Conservation (phyloP, 2,113 vertebrate species). For the Felis catus region F.catus_Fca126_mat1.0 CM031417.1:96058001-96058500, state of each 20-base stretch:
- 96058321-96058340: background rate
- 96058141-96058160: background rate
- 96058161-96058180: background rate
- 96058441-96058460: background rate
- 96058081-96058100: background rate
- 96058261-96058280: background rate
- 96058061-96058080: background rate
- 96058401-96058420: background rate
- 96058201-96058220: background rate
- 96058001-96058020: background rate
- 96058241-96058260: background rate
- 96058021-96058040: background rate
- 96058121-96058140: background rate
- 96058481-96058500: background rate
- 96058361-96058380: background rate
- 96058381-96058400: background rate
- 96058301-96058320: background rate
- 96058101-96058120: background rate
- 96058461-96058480: background rate
- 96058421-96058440: background rate
- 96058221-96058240: conserved; percentile 3
- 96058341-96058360: background rate
- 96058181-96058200: background rate
- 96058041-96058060: background rate
- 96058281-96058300: background rate